A percentile compares a stretch with the other conserved stretches of the same genome.
Evolutionary conservation across 2,113 vertebrate species (phyloP).

Genomic region (Brienomyrus longianalis): DNA sequence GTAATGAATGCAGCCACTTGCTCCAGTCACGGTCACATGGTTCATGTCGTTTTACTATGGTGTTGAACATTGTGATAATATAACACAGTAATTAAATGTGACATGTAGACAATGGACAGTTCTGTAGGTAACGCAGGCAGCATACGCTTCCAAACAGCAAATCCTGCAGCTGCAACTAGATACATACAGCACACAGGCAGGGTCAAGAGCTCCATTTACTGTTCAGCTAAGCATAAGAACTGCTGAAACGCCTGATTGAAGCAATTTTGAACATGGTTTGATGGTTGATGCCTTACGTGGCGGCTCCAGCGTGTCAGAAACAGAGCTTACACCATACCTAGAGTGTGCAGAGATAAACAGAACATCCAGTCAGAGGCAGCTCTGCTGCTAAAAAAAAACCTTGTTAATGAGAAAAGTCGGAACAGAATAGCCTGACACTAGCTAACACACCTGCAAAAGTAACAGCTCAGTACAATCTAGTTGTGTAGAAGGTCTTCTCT

Average conservation of each 20-base stretch:
- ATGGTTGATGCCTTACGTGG: not conserved
- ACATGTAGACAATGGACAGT: not conserved
- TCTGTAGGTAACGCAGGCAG: not conserved
- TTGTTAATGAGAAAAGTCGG: not conserved
- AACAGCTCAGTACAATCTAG: not conserved
- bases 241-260: not conserved
- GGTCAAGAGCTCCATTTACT: not conserved
- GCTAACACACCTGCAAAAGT: not conserved
- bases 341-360: not conserved
- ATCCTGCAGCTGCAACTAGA: not conserved
- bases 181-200: not conserved
- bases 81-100: not conserved
- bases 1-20: not conserved
- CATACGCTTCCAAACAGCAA: not conserved
- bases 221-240: not conserved
- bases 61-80: not conserved
- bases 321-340: not conserved
- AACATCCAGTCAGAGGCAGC: not conserved
- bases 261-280: not conserved
- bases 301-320: not conserved
- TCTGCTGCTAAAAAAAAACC: not conserved
- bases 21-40: not conserved
- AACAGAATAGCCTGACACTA: not conserved
- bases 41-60: not conserved
- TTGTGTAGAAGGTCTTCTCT: not conserved